Evolutionary conservation across 2,797 vertebrate species (phyloP), one percentile per base, ranked within the genome.

Genomic region (Buphagus erythrorhynchus): DNA sequence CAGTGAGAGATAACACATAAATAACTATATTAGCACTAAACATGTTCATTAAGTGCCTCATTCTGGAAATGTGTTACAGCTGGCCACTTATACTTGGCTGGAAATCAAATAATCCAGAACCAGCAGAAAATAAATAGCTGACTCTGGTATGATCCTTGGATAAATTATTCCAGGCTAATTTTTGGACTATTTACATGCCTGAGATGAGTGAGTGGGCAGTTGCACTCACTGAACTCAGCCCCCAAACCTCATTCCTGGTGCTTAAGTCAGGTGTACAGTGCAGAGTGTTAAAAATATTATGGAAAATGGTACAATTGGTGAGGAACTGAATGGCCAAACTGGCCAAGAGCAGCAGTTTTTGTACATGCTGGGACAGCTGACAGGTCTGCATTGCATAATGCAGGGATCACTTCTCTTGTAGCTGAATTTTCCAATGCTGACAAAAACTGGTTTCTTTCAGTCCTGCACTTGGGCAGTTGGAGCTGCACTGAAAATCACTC

Each of bases 61-160:
- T 97, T 95, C 78, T 75, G 84, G 86, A 94, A 96, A 96, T 96
- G 95, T 92, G 94, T 87, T 97, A 95, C 95, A 96, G 94, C 91
- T 96, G 95, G 91, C 81, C 95, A 91, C 91, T 96, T 95, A 81
- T 14, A 42, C 73, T 96, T 96, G 95, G 92, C 78, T 88, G 73
- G 48, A 92, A 88, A 88, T 90, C 95, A 96, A 95, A 83, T 91
- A 80, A 75, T 59, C 36, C 58, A 91, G 85, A 94, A 90, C 85
- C 92, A 88, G 81, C 51, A 91, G 65, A 40, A 96, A 94, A 95
- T 69, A 96, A 90, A 94, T 55, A 74, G 42, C 78, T 68, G 86
- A 38, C 72, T 95, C 55, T 84, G 72, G 74, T 65, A 24, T 4
- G 46, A 57, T 66, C 15, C 49, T 65, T 6, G 5, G 58, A 74